These are phyloP conservation scores for Acanthosepion esculentum DNA, from an alignment of 2,888 invertebrate species.

Conservation along the genomic window DNA sequence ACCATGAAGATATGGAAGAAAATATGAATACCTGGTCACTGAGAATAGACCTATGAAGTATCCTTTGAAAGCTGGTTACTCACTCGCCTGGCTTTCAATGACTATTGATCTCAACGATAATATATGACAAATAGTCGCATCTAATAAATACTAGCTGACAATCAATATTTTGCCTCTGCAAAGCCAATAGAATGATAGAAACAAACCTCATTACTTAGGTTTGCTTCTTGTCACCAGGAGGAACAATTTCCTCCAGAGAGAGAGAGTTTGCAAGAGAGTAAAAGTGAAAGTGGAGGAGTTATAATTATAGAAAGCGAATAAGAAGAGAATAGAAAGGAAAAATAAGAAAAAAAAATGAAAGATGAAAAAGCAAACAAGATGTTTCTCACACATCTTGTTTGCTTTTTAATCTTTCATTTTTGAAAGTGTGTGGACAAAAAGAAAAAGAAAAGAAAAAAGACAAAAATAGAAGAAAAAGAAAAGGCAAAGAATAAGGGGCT, in stretches of 20 bases:
- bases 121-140: constrained; percentile 7
- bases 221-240: neutral
- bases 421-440: neutral
- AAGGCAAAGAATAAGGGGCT: neutral
- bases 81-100: neutral
- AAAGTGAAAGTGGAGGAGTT: neutral
- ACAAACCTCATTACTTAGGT: neutral
- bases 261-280: neutral
- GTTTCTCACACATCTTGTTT: too few relatives aligned
- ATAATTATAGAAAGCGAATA: neutral
- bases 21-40: neutral
- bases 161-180: neutral
- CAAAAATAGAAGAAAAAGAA: neutral
- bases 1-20: neutral
- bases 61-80: neutral
- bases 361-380: neutral
- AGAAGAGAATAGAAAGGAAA: neutral
- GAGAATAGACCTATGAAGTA: neutral
- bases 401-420: too few relatives aligned
- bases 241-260: neutral
- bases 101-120: constrained; percentile 24
- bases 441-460: too few relatives aligned
- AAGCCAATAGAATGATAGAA: neutral
- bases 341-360: neutral
- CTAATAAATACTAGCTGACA: neutral